phyloP scores from a whole-genome alignment of 2,888 invertebrate species.

The Dryomyza anilis region DNA sequence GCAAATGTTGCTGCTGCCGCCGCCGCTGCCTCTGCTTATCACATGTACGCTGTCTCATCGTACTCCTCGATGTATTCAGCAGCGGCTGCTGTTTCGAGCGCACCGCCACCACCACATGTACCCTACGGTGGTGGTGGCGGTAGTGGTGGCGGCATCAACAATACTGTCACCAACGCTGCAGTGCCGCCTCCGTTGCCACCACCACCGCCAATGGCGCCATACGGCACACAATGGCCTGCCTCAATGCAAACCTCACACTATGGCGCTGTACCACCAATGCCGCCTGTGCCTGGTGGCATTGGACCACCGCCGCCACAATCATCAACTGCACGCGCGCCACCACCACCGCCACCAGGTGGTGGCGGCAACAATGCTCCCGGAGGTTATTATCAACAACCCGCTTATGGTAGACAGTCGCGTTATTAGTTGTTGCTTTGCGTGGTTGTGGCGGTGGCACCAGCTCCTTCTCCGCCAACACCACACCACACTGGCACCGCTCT shows the following conservation, averaged over 20 bases:
- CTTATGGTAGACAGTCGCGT: constrained; percentile 38
- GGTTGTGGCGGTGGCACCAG: no score
- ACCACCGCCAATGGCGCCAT: constrained; percentile 29
- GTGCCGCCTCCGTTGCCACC: constrained; percentile 34
- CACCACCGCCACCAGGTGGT: constrained; percentile 23
- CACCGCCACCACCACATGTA: constrained; percentile 48
- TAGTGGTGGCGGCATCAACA: constrained; percentile 34
- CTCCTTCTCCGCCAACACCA: no score
- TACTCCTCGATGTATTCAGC: constrained; percentile 56
- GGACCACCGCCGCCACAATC: constrained; percentile 33
- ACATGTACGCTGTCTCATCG: constrained; percentile 36
- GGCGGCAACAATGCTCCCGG: no score
- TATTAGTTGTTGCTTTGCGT: constrained; percentile 32
- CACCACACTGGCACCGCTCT: no score
- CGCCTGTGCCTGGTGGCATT: constrained; percentile 24
- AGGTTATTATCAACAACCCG: constrained; percentile 39
- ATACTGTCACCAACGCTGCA: constrained; percentile 37
- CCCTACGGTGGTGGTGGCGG: constrained; percentile 32
- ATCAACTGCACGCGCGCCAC: constrained; percentile 19
- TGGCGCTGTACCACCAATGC: constrained; percentile 25
- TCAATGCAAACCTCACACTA: constrained; percentile 29
- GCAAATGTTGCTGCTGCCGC: constrained; percentile 29
- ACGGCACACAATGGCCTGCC: constrained; percentile 25
- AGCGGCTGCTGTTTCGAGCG: constrained; percentile 63
- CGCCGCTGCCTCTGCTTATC: no score